Base-by-base conservation (phyloP, 2,113 vertebrate genomes). In the Chaenocephalus aceratus region DNA sequence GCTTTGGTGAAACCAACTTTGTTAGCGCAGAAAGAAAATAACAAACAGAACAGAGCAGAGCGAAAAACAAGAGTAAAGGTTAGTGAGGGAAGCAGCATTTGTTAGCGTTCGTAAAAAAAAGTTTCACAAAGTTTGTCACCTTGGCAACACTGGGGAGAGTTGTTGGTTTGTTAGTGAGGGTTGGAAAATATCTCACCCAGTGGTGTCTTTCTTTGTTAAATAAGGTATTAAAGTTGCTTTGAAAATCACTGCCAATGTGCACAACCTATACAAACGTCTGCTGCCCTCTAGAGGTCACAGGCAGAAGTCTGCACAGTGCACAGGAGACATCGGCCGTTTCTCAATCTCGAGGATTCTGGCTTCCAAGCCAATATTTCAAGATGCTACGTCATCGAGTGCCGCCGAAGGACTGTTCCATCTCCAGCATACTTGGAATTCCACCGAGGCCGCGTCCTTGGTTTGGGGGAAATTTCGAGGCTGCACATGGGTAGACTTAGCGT, bases 1-100 rank as follows among this genome's bases (percentile, higher is more conserved):
- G 97, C 97, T 98, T 98, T 99, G 96, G 97, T 97, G 96, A 98
- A 98, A 92, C 95, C 96, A 96, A 98, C 97, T 99, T 97, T 97
- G 96, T 97, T 97, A 96, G 96, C 92, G 91, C 88, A 94, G 94
- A 95, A 92, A 91, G 72, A 95, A 94, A 89, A 89, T 64, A 87
- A 91, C 72, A 88, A 87, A 91, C 72, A 88, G 56, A 92, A 83
- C 86, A 92, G 79, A 92, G 74, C 83, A 91, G 86, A 90, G 81
- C 79, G 80, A 79, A 87, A 90, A 92, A 91, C 71, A 95, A 91
- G 90, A 95, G 95, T 87, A 94, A 84, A 92, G 91, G 95, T 97
- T 98, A 98, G 96, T 97, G 92, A 91, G 92, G 93, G 84, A 78
- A 78, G 4, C 62, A 77, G 82, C 83, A 84, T 65, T 65, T 30